Evolutionary conservation across 2,888 invertebrate genomes (phyloP).

Genomic region (Meta bourneti): DNA sequence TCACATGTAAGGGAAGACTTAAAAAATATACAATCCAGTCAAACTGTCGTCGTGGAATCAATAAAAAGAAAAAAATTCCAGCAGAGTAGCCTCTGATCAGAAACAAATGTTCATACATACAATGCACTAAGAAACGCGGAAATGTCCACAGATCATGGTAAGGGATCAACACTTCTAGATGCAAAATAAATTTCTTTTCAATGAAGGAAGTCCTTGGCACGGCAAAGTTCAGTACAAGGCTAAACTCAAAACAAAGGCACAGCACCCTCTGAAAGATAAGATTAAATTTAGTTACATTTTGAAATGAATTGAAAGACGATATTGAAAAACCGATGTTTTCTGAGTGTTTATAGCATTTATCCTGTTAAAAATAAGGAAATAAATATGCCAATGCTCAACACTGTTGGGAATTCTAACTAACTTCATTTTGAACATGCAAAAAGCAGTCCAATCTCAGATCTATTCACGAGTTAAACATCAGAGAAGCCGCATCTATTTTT

Average conservation of each 20-base stretch:
- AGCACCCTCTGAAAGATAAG: constrained; percentile 68
- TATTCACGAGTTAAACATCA: too few relatives aligned
- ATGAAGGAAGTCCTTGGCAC: constrained; percentile 58
- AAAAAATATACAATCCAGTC: constrained; percentile 74
- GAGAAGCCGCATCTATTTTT: too few relatives aligned
- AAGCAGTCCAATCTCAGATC: too few relatives aligned
- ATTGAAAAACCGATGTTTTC: background rate
- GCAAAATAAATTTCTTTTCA: background rate
- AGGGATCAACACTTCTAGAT: background rate
- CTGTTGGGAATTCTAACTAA: too few relatives aligned
- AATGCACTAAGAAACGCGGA: background rate
- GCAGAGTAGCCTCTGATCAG: constrained; percentile 64
- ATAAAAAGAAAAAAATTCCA: constrained; percentile 69
- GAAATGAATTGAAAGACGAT: background rate
- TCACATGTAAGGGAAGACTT: constrained; percentile 59
- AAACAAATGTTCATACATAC: constrained; percentile 47
- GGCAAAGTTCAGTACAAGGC: constrained; percentile 7
- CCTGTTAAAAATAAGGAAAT: too few relatives aligned
- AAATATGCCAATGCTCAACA: too few relatives aligned
- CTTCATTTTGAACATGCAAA: background rate
- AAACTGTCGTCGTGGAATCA: constrained; percentile 61
- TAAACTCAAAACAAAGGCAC: constrained; percentile 73
- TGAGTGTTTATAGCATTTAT: too few relatives aligned
- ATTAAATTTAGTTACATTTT: background rate
- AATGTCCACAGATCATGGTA: background rate